Evolutionary conservation across 2,888 invertebrate species (phyloP), one percentile per base, ranked within the genome.

Genomic region (Isotomurus palustris): DNA sequence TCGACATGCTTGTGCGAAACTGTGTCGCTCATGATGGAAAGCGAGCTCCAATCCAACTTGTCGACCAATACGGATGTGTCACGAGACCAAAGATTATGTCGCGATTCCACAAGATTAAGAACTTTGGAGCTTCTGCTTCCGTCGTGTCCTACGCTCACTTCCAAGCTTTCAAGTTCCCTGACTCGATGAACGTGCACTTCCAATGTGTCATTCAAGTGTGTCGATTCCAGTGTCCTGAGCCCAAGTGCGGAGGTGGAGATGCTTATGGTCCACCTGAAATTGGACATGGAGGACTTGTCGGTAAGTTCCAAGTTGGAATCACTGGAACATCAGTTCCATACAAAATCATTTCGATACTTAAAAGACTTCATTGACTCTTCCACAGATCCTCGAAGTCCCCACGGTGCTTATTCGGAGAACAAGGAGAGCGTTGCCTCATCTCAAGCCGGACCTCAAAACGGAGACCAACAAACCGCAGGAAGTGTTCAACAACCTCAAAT

Each of bases 131-230:
- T 0, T 91, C 91, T 24, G 93, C 93, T 3, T 91, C 91, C 0
- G 93, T 93, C 3, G 91, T 93, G 17, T 91, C 91, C 52, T 93
- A 92, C 74, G 92, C 93, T 14, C 91, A 93, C 78, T 93, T 93
- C 87, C 92, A 93, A 78, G 93, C 93, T 5, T 93, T 93, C 80
- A 93, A 93, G 77, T 93, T 93, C 84, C 93, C 93, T 1, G 93
- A 93, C 75, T 91, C 91, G 12, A 93, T 93, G 92, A 92, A 93
- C 75, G 93, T 93, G 24, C 92, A 92, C 81, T 93, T 93, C 86
- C 93, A 93, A 76, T 93, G 93, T 75, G 91, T 92, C 41, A 93
- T 93, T 71, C 93, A 93, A 79, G 92, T 93, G 3, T 93, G 93
- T 73, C 83, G 92, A 71, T 90, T 91, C 76, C 91, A 92, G 74